Evolutionary conservation across 1,140 invertebrate genomes (phyloP), one percentile per base, ranked within the genome.

Genomic region (Cheumatopsyche charites): DNA sequence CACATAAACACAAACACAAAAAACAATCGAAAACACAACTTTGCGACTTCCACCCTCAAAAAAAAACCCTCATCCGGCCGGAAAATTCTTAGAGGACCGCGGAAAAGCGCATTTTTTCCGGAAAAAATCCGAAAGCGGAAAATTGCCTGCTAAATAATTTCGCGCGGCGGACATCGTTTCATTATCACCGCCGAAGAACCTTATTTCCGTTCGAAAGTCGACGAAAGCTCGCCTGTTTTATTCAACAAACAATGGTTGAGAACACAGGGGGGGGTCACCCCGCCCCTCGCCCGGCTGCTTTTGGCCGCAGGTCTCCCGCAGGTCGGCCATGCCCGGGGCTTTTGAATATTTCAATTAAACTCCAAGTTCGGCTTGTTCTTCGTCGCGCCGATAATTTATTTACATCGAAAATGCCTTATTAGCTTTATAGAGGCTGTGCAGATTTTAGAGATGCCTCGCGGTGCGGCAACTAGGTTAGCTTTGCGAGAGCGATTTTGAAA

Each of bases 151-250:
- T 63, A 63, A 63, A 63, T 63, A 63, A n/a, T 63, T 63, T 63
- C 41, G 42, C 62, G 19, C 9, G 29, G 45, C 63, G 63, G 63
- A 66, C 63, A 49, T 49, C 63, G 25, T 43, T 66, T 66, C 63
- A 66, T 66, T 66, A 66, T 47, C 42, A 49, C 63, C 26, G n/a
- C 63, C 13, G 63, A 49, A 66, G 63, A 66, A 66, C 42, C 45
- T 66, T 47, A 66, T 66, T 66, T 66, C 63, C 63, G 63, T 66
- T 66, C 42, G 45, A 66, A 66, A 66, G 23, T 65, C 43, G 62
- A 43, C 62, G 62, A 41, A 41, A 25, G 62, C 58, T 17, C 7
- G 62, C 17, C 21, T 63, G 23, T 63, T 63, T 63, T 63, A 63
- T 63, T 63, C 62, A 63, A 63, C 62, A 63, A 63, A 63, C 62